These are phyloP conservation scores for Lomographa bimaculata DNA, from an alignment of 2,888 invertebrate genomes.

Conservation along the genomic window DNA sequence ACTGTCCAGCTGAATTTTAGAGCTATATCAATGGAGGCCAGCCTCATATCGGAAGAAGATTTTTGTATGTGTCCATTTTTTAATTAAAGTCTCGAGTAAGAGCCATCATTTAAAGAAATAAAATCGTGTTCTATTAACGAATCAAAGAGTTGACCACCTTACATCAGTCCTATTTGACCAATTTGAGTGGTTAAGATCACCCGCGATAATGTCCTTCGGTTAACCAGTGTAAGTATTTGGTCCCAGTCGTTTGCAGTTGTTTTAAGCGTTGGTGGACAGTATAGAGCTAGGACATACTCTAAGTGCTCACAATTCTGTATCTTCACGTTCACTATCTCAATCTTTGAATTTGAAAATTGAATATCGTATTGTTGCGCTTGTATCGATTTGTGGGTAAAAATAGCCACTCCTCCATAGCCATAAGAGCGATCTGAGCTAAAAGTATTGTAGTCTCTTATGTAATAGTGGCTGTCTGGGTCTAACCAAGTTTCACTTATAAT, in stretches of 20 bases:
- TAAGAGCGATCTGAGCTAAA: conserved; percentile 31
- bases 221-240: neutral
- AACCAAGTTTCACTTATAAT: conserved; percentile 37
- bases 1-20: no score
- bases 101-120: no score
- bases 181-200: no score
- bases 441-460: conserved; percentile 28
- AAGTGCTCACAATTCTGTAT: neutral
- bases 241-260: conserved; percentile 3
- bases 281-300: neutral
- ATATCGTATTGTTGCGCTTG: conserved; percentile 1
- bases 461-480: conserved; percentile 19
- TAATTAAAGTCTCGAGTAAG: no score
- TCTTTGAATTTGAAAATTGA: neutral
- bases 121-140: no score
- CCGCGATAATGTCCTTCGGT: no score
- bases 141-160: no score
- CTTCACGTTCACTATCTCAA: neutral
- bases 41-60: no score
- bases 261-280: neutral
- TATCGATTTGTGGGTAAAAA: conserved; percentile 34
- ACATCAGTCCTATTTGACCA: no score
- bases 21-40: no score
- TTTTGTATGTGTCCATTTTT: no score
- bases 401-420: conserved; percentile 35